phyloP scores from a whole-genome alignment of 2,888 invertebrate species.

The Pterostichus madidus region DNA sequence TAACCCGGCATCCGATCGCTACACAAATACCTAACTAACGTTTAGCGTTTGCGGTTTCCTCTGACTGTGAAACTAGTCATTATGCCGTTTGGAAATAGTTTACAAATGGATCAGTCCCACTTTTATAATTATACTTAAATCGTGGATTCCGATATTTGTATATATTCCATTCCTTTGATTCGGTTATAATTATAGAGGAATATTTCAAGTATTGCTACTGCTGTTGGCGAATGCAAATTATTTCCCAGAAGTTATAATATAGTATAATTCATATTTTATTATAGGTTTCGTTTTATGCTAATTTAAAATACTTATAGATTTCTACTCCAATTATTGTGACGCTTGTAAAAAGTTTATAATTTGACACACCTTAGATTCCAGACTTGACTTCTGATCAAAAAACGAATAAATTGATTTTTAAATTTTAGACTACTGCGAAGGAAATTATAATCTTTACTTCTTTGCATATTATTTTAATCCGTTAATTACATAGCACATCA shows the following conservation, averaged over 20 bases:
- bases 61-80: conserved; percentile 20
- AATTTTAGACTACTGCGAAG: conserved; percentile 42
- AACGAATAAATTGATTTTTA: conserved; percentile 29
- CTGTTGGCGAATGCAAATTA: conserved; percentile 46
- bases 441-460: conserved; percentile 29
- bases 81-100: conserved; percentile 49
- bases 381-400: conserved; percentile 7
- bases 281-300: conserved; percentile 60
- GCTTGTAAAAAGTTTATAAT: conserved; percentile 53
- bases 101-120: not conserved
- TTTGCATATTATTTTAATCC: conserved; percentile 29
- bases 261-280: conserved; percentile 59
- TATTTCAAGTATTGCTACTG: conserved; percentile 50
- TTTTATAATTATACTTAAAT: conserved; percentile 37
- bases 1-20: conserved; percentile 8
- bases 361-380: conserved; percentile 56
- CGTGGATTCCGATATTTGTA: conserved; percentile 29
- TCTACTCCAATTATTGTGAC: conserved; percentile 56
- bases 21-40: conserved; percentile 25
- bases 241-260: conserved; percentile 62
- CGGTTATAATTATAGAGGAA: conserved; percentile 28
- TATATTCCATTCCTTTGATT: conserved; percentile 31
- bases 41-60: conserved; percentile 41
- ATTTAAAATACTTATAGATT: conserved; percentile 55
- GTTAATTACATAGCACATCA: conserved; percentile 30